Conservation (phyloP, 2,888 invertebrate species). For the Achlya flavicornis region DNA sequence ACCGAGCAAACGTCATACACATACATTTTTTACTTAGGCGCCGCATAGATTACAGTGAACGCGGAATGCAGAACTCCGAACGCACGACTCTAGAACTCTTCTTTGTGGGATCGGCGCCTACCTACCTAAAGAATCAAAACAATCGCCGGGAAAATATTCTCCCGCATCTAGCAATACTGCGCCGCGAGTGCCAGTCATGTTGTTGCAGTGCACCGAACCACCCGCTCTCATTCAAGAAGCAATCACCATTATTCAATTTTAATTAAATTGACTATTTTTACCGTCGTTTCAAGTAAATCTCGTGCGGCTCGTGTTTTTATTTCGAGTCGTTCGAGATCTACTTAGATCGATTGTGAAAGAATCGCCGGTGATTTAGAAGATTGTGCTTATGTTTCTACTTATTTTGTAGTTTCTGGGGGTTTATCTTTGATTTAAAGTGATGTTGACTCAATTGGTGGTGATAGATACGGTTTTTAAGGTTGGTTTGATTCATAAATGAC, state of each 20-base stretch:
- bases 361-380: background rate
- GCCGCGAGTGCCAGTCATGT: constrained; percentile 38
- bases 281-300: constrained; percentile 75
- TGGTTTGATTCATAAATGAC: background rate
- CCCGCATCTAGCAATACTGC: constrained; percentile 32
- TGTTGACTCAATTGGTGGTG: background rate
- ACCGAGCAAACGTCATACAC: too few species aligned
- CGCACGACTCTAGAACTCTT: too few species aligned
- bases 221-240: constrained; percentile 18
- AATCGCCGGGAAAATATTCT: background rate
- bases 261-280: constrained; percentile 21
- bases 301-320: constrained; percentile 67
- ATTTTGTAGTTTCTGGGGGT: background rate
- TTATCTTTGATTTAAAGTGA: background rate
- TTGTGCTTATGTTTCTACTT: background rate
- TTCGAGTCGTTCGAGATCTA: constrained; percentile 70
- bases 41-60: too few species aligned
- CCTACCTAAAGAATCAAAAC: background rate
- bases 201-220: constrained; percentile 28
- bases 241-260: background rate
- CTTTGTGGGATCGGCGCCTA: too few species aligned
- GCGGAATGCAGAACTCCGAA: too few species aligned
- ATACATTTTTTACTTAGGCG: too few species aligned
- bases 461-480: background rate
- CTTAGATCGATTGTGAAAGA: constrained; percentile 53